Percentiles rank a stretch among this genome's conserved stretches.
Evolutionary conservation across 2,113 vertebrate genomes (phyloP).

Genomic region (Rhabdornis inornatus): DNA sequence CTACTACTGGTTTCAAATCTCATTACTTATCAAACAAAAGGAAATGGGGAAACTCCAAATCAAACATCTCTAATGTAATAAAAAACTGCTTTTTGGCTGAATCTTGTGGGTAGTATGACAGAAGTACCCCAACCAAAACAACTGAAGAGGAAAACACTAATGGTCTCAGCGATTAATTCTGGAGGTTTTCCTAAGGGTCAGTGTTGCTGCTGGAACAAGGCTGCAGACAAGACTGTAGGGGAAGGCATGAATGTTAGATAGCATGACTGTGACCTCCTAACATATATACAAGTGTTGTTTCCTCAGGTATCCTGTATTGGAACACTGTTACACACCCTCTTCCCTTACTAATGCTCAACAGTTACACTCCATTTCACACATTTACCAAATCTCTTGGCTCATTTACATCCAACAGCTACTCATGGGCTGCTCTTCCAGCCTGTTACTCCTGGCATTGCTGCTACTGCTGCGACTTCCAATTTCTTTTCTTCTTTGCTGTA

Average conservation of each 20-base stretch:
- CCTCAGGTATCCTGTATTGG: not conserved
- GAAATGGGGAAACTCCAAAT: not conserved
- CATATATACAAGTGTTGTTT: not conserved
- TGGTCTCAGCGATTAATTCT: not conserved
- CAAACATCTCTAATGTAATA: not conserved
- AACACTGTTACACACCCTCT: not conserved
- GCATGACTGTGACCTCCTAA: not conserved
- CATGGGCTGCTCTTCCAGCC: not conserved
- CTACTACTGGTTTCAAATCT: not conserved
- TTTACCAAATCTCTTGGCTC: not conserved
- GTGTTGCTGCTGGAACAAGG: not conserved
- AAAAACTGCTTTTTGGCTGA: not conserved
- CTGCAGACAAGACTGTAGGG: rapidly evolving
- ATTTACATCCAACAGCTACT: constrained; percentile 1
- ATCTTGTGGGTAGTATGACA: not conserved
- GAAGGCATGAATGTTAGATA: not conserved
- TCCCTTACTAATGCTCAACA: not conserved
- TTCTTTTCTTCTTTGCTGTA: constrained; percentile 24
- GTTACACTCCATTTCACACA: not conserved
- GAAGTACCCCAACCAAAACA: not conserved
- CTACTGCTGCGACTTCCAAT: constrained; percentile 5
- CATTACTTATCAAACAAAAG: not conserved
- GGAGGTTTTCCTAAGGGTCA: not conserved
- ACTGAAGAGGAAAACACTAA: not conserved
- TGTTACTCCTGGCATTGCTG: not conserved